These are phyloP conservation scores for Dipodomys ordii DNA, from an alignment of 2,113 vertebrate genomes.

Conservation along the genomic window DNA sequence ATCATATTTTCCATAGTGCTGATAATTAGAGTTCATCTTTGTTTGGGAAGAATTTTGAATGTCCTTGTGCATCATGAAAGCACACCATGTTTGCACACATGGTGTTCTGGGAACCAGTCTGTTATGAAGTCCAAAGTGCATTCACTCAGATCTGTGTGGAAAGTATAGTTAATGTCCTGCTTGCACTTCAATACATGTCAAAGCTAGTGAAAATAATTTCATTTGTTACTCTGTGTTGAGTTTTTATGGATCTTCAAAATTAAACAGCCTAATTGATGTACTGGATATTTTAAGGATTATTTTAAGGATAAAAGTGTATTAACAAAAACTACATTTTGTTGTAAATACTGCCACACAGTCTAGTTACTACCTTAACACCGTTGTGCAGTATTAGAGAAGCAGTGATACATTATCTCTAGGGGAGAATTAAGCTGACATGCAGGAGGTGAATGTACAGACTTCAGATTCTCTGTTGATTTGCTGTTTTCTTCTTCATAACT, in stretches of 20 bases:
- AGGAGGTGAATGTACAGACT: slow-evolving; percentile 86
- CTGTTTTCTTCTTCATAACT: slow-evolving; percentile 88
- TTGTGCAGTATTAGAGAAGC: slow-evolving; percentile 81
- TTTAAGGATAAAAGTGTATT: slow-evolving; percentile 81
- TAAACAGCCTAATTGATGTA: slow-evolving; percentile 47
- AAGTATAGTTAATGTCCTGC: not conserved
- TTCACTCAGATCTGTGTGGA: not conserved
- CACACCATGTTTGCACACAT: not conserved
- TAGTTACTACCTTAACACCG: slow-evolving; percentile 76
- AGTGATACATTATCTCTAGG: slow-evolving; percentile 84
- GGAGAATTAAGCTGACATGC: slow-evolving; percentile 85
- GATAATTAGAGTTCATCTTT: slow-evolving; percentile 48
- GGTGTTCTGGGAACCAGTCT: not conserved
- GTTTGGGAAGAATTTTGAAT: slow-evolving; percentile 34
- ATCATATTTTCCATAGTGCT: not conserved
- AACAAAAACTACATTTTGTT: slow-evolving; percentile 82
- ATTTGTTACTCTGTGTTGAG: not conserved
- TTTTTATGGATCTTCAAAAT: slow-evolving; percentile 6
- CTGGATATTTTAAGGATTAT: slow-evolving; percentile 71
- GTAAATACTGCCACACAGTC: slow-evolving; percentile 83
- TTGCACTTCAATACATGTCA: slow-evolving; percentile 46
- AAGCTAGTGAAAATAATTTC: slow-evolving; percentile 67
- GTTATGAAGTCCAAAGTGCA: too few species aligned
- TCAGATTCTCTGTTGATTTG: slow-evolving; percentile 87
- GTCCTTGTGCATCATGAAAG: not conserved